A percentile compares a stretch with the other conserved stretches of the same genome.
These are phyloP conservation scores for Gisinianus flammeolus DNA, from an alignment of 2,888 invertebrate genomes.

Conservation along the genomic window DNA sequence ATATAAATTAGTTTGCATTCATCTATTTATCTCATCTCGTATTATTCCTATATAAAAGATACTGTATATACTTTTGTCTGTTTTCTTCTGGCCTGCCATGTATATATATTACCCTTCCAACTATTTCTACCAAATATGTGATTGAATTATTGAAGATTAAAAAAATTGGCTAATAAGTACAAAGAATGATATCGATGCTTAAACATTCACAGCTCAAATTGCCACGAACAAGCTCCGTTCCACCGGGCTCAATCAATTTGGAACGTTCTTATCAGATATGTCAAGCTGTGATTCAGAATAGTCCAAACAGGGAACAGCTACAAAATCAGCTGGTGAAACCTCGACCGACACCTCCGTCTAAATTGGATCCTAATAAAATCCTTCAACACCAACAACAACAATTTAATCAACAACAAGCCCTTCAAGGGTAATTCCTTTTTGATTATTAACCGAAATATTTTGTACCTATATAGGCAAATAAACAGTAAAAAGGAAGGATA, in stretches of 20 bases:
- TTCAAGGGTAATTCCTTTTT: constrained; percentile 38
- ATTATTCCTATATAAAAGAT: no score
- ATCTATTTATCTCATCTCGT: no score
- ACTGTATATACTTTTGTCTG: no score
- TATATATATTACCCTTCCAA: no score
- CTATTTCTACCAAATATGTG: no score
- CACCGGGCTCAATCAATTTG: constrained; percentile 88
- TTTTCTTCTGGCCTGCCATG: no score
- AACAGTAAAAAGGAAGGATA: no score
- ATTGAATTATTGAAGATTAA: no score
- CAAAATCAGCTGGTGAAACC: constrained; percentile 85
- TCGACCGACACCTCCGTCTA: constrained; percentile 72
- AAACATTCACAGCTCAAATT: constrained; percentile 37
- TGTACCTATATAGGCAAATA: background rate
- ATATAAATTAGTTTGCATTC: no score
- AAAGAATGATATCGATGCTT: no score
- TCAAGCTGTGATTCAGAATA: constrained; percentile 82
- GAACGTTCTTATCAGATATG: constrained; percentile 89
- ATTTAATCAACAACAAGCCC: constrained; percentile 38
- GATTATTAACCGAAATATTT: background rate
- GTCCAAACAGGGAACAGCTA: constrained; percentile 85
- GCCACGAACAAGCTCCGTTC: constrained; percentile 27
- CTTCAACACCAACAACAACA: constrained; percentile 40
- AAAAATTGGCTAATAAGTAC: no score
- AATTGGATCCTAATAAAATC: constrained; percentile 43